A percentile compares a stretch with the other conserved stretches of the same genome.
Evolutionary conservation across 2,888 invertebrate genomes (phyloP).

Genomic region (Taenaris catops): DNA sequence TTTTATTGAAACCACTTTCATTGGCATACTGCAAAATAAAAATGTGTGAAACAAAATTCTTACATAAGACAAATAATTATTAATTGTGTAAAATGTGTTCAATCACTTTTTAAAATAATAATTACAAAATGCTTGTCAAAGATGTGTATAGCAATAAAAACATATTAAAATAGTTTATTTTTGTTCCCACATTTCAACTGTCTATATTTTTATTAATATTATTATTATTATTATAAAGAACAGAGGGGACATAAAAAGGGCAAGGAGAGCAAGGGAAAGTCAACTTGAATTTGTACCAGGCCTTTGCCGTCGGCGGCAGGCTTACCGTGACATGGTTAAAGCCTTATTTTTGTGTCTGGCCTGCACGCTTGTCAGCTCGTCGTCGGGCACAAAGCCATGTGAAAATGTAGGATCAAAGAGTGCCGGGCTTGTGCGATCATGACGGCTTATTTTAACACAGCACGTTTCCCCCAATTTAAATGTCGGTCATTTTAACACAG

Average conservation of each 20-base stretch:
- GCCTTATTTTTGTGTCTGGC: constrained; percentile 78
- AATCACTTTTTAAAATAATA: too few relatives aligned
- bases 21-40: too few relatives aligned
- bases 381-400: constrained; percentile 73
- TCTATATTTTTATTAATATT: too few relatives aligned
- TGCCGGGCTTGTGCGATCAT: constrained; percentile 40
- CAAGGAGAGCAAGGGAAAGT: constrained; percentile 53
- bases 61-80: too few relatives aligned
- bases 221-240: constrained; percentile 12
- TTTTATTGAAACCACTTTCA: too few relatives aligned
- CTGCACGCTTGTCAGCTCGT: constrained; percentile 73
- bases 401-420: constrained; percentile 77
- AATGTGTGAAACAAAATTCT: too few relatives aligned
- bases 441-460: constrained; percentile 10
- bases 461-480: constrained; percentile 6
- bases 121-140: too few relatives aligned
- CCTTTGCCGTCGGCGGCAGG: constrained; percentile 77
- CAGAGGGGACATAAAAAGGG: constrained; percentile 19
- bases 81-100: too few relatives aligned
- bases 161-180: too few relatives aligned
- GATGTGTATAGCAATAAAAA: too few relatives aligned
- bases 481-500: constrained; percentile 8
- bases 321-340: constrained; percentile 77
- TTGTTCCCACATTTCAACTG: too few relatives aligned
- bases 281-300: constrained; percentile 71